Evolutionary conservation across 2,797 vertebrate genomes (phyloP).

Genomic region (Clarias fuscus): DNA sequence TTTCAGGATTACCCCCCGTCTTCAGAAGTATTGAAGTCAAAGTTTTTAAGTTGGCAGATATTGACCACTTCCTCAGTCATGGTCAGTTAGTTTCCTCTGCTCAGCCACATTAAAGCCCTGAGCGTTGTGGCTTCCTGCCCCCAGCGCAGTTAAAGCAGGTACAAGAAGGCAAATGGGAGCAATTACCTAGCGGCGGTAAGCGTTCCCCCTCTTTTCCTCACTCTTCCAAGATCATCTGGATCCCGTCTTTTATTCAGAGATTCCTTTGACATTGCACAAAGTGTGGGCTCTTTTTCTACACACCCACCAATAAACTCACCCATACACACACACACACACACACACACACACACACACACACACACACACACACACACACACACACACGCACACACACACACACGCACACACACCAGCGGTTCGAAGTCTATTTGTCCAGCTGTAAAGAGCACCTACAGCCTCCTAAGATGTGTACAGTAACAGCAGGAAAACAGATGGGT

Average conservation of each 20-base stretch:
- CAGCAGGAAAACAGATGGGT: slow-evolving; percentile 34
- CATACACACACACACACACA: slow-evolving; percentile 15
- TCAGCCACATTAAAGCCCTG: slow-evolving; percentile 31
- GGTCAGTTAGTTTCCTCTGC: slow-evolving; percentile 34
- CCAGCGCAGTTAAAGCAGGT: slow-evolving; percentile 59
- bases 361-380: slow-evolving; percentile 8
- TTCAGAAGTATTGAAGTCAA: slow-evolving; percentile 23
- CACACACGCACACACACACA: slow-evolving; percentile 20
- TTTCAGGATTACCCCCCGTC: slow-evolving; percentile 5
- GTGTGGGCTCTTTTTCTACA: slow-evolving; percentile 15
- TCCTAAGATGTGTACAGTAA: slow-evolving; percentile 2
- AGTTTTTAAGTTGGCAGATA: slow-evolving; percentile 31
- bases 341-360: slow-evolving; percentile 27
- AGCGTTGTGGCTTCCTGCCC: slow-evolving; percentile 6
- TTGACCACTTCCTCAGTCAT: slow-evolving; percentile 38
- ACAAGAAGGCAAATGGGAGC: slow-evolving; percentile 55
- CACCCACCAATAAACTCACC: background rate
- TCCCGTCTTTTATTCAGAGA: slow-evolving; percentile 38
- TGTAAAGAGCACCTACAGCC: slow-evolving; percentile 39
- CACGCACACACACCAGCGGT: slow-evolving; percentile 31
- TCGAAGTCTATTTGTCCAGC: slow-evolving; percentile 44
- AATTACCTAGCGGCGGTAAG: slow-evolving; percentile 48
- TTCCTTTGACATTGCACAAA: slow-evolving; percentile 41
- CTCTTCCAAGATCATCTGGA: slow-evolving; percentile 52
- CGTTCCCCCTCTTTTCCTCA: slow-evolving; percentile 38